Percentiles rank a stretch among this genome's conserved stretches.
phyloP scores from a whole-genome alignment of 2,797 vertebrate species.

The Gobio occitaniae region DNA sequence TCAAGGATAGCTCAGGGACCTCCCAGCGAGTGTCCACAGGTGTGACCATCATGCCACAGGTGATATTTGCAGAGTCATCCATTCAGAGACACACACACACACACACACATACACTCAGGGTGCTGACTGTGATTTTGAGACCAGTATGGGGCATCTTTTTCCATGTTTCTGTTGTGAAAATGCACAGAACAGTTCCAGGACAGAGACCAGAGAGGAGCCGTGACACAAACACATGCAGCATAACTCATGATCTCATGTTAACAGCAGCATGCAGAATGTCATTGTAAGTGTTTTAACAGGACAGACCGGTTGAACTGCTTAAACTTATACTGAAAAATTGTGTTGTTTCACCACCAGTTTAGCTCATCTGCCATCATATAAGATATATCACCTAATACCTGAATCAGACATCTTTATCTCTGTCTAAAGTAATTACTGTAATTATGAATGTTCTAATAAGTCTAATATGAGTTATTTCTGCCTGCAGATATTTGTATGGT shows the following conservation, averaged over 20 bases:
- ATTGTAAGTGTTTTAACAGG: constrained; percentile 11
- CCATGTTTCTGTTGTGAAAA: neutral
- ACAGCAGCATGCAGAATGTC: neutral
- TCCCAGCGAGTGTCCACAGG: too few relatives aligned
- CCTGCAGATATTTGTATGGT: neutral
- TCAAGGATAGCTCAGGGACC: too few relatives aligned
- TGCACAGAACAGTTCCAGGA: neutral
- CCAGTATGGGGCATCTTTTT: neutral
- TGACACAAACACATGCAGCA: neutral
- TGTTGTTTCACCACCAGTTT: neutral
- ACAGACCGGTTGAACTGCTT: constrained; percentile 1
- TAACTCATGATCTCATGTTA: constrained; percentile 7
- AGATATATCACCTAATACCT: neutral
- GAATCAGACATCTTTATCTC: neutral
- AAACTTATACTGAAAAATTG: neutral
- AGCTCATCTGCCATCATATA: neutral
- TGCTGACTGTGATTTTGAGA: neutral
- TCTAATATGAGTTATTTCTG: constrained; percentile 1
- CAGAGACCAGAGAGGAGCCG: neutral
- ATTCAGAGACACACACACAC: neutral
- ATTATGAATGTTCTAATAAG: neutral
- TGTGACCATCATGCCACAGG: neutral
- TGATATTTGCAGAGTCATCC: neutral
- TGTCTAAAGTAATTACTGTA: neutral
- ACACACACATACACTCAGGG: neutral